Percentiles rank a stretch among this genome's conserved stretches.
phyloP scores from a whole-genome alignment of 2,113 vertebrate species.

The Parotia lawesii region DNA sequence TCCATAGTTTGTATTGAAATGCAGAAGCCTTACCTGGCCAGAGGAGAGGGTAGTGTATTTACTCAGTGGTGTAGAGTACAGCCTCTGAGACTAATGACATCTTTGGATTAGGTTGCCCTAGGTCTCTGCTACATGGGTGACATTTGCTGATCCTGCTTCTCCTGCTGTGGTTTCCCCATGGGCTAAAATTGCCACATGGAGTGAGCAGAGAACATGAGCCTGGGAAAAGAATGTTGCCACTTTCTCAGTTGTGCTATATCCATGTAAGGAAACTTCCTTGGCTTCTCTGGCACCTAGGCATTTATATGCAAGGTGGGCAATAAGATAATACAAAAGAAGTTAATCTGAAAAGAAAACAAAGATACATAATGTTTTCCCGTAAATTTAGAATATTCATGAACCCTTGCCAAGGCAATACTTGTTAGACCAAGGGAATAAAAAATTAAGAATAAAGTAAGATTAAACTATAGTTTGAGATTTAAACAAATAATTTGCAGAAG shows the following conservation, averaged over 20 bases:
- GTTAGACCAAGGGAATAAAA: neutral
- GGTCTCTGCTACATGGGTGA: neutral
- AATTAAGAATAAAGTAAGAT: neutral
- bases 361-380: neutral
- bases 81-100: neutral
- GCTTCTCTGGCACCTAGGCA: neutral
- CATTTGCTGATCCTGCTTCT: neutral
- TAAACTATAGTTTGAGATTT: neutral
- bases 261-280: neutral
- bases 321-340: neutral
- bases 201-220: neutral
- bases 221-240: neutral
- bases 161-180: neutral
- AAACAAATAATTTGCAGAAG: neutral
- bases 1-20: neutral
- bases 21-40: neutral
- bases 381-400: neutral
- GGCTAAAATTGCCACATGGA: neutral
- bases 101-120: neutral
- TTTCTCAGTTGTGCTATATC: neutral
- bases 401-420: neutral
- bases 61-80: neutral
- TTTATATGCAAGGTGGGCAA: neutral
- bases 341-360: neutral
- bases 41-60: neutral